Conservation (phyloP, 2,888 invertebrate genomes). For the Sarcophaga carnaria region DNA sequence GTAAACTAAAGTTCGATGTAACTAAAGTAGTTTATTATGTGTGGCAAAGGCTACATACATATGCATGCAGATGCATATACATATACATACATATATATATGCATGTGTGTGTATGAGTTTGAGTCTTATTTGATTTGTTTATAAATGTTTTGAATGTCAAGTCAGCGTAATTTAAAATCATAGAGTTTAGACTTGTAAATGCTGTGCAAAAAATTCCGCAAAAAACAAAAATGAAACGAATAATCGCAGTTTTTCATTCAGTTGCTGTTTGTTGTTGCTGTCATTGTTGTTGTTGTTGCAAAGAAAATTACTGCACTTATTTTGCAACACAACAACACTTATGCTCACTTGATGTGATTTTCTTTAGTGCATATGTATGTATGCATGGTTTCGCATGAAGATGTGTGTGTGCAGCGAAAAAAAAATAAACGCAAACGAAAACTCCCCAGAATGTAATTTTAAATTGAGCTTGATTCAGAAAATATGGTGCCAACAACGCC, state of each 20-base stretch:
- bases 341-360: not conserved
- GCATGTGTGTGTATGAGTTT: not conserved
- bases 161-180: slow-evolving; percentile 68
- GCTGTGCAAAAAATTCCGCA: not conserved
- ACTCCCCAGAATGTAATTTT: slow-evolving; percentile 65
- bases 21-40: slow-evolving; percentile 48
- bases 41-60: not conserved
- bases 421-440: slow-evolving; percentile 21
- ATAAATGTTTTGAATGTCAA: slow-evolving; percentile 66
- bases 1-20: slow-evolving; percentile 29
- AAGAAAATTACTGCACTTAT: slow-evolving; percentile 63
- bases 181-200: slow-evolving; percentile 48
- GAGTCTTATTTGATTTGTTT: slow-evolving; percentile 53
- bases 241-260: slow-evolving; percentile 8
- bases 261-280: not conserved
- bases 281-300: not conserved
- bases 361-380: not conserved
- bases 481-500: not conserved
- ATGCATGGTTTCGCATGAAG: not conserved
- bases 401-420: slow-evolving; percentile 14
- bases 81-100: not conserved
- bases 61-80: not conserved
- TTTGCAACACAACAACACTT: slow-evolving; percentile 31
- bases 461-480: slow-evolving; percentile 63
- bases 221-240: not conserved